phyloP scores from a whole-genome alignment of 1,140 invertebrate genomes.

The Bombus affinis region DNA sequence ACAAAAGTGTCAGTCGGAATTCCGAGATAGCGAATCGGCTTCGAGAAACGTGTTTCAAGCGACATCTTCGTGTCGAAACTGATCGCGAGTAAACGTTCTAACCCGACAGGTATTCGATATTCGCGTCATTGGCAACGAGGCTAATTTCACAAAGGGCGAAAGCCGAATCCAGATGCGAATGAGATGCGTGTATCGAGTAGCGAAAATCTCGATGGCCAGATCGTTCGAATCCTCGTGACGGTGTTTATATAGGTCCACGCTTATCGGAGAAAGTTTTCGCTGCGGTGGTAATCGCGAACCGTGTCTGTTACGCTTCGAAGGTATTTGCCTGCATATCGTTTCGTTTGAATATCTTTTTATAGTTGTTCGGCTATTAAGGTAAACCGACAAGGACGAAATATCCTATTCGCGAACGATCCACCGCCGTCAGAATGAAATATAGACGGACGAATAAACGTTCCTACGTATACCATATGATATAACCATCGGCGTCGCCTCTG shows the following conservation, averaged over 20 bases:
- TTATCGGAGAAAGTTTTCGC: neutral
- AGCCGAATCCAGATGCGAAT: neutral
- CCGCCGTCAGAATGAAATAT: neutral
- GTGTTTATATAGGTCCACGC: neutral
- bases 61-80: neutral
- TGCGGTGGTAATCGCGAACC: no score
- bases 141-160: neutral
- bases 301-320: no score
- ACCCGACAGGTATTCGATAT: slow-evolving; percentile 17
- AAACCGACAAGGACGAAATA: no score
- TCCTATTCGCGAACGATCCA: neutral
- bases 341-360: no score
- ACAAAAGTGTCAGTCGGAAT: neutral
- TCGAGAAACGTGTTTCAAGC: neutral
- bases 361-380: no score
- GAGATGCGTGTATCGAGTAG: slow-evolving; percentile 18
- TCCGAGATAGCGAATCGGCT: neutral
- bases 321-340: slow-evolving; percentile 8
- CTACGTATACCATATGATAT: no score
- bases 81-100: neutral
- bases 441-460: slow-evolving; percentile 5
- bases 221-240: slow-evolving; percentile 51
- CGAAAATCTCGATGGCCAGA: slow-evolving; percentile 24
- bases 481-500: no score
- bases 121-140: neutral